phyloP scores from a whole-genome alignment of 2,888 invertebrate genomes.

The Aleiodes leptofemur region DNA sequence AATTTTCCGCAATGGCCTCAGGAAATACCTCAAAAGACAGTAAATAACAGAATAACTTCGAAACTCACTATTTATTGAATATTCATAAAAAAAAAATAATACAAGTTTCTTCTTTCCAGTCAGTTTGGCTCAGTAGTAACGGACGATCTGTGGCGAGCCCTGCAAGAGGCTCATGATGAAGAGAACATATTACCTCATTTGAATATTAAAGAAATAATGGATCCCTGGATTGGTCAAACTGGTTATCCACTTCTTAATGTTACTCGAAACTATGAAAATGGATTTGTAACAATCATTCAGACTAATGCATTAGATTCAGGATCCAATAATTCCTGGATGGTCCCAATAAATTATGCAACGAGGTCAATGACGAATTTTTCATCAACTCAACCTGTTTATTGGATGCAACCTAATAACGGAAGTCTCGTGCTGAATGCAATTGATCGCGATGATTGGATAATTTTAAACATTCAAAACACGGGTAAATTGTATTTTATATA shows the following conservation, averaged over 20 bases:
- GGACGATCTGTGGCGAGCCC: slow-evolving; percentile 57
- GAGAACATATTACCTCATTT: slow-evolving; percentile 65
- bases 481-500: no score
- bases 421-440: slow-evolving; percentile 65
- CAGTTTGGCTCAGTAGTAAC: slow-evolving; percentile 56
- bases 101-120: slow-evolving; percentile 37
- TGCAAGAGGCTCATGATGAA: slow-evolving; percentile 53
- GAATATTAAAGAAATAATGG: slow-evolving; percentile 58
- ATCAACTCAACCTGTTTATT: slow-evolving; percentile 76
- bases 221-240: slow-evolving; percentile 75
- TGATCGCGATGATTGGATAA: slow-evolving; percentile 60
- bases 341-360: slow-evolving; percentile 77
- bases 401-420: slow-evolving; percentile 66
- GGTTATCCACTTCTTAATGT: slow-evolving; percentile 74
- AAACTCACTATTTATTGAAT: not conserved
- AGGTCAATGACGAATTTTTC: slow-evolving; percentile 75
- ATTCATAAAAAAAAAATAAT: slow-evolving; percentile 28
- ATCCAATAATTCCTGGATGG: slow-evolving; percentile 63
- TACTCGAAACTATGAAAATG: slow-evolving; percentile 60
- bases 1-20: slow-evolving; percentile 78
- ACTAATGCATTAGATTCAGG: slow-evolving; percentile 31
- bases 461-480: slow-evolving; percentile 62
- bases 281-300: slow-evolving; percentile 54
- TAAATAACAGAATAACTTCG: slow-evolving; percentile 61
- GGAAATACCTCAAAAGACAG: slow-evolving; percentile 74